Base-by-base conservation (phyloP, 2,797 vertebrate species). In the Holocentrus rufus region DNA sequence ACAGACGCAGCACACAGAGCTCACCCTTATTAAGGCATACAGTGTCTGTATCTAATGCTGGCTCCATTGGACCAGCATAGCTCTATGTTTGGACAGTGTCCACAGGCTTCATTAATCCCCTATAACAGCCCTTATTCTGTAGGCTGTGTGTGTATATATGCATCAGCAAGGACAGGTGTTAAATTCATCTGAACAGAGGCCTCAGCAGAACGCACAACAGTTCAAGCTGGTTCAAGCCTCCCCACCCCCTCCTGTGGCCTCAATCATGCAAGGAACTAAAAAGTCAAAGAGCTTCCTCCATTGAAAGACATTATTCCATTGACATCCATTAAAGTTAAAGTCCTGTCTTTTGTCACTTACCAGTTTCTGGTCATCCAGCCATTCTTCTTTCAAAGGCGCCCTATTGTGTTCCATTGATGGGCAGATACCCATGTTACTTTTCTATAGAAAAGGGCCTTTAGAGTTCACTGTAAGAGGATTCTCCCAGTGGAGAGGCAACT, bases 401-500 rank as follows among this genome's bases (percentile, higher is more conserved):
- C 72, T 15, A 68, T 90, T 91, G 84, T 88, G 65, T 59, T 72
- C 36, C 11, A 49, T 13, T 61, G 86, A 88, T 85, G 66, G 49
- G 11, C 60, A 39, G 85, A 88, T 86, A 86, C 81, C 79, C 23
- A 27, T 65, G 80, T 81, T 87, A 78, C 84, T 72, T 82, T 73
- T 74, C 59, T 31, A 76, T 66, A 81, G 80, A 90, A 81, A 87
- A 76, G 11, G 27, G 69, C 62, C 70, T 90, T 87, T 71, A 62
- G 81, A 66, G 74, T 83, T 81, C 2, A 72, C 78, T 86, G 92
- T 89, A 92, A 93, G 85, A 87, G 73, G 89, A 92, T 86, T 89
- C 88, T 83, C 91, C 85, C 87, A 1, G 61, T 90, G 88, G 88
- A 84, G 81, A 64, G 39, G 67, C 14, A 56, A 50, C 79, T 88